phyloP scores from a whole-genome alignment of 2,113 vertebrate genomes.

The Rhodinocichla rosea region DNA sequence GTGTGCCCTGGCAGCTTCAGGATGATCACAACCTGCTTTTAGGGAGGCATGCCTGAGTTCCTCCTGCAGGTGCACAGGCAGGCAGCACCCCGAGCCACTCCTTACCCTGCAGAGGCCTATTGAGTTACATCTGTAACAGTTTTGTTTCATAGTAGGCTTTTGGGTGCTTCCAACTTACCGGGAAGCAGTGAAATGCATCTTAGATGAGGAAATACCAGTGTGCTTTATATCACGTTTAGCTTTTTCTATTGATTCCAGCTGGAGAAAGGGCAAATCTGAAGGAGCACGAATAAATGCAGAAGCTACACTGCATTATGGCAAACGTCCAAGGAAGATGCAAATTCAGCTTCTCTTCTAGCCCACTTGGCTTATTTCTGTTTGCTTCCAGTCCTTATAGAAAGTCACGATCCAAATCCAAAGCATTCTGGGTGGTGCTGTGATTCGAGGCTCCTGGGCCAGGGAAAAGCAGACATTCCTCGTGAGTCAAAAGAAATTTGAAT shows the following conservation, averaged over 20 bases:
- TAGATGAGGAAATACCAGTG: conserved; percentile 11
- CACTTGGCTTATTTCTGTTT: not conserved
- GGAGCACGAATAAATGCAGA: not conserved
- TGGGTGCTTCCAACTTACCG: not conserved
- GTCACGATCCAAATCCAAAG: not conserved
- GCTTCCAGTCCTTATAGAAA: not conserved
- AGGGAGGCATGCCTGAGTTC: not conserved
- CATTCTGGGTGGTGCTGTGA: not conserved
- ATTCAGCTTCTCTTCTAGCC: not conserved
- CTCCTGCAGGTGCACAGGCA: not conserved
- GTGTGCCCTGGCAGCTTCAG: not conserved
- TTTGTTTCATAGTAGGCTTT: not conserved
- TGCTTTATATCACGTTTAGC: not conserved
- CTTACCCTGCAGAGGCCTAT: not conserved
- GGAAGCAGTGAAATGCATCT: not conserved
- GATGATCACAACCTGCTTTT: not conserved
- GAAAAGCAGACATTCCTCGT: not conserved
- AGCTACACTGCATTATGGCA: not conserved
- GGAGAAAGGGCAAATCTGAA: conserved; percentile 5
- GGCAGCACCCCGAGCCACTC: not conserved
- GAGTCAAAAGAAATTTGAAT: not conserved
- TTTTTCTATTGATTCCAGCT: conserved; percentile 17
- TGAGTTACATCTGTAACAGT: not conserved
- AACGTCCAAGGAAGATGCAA: not conserved
- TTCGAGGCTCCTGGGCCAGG: not conserved